Evolutionary conservation across 2,888 invertebrate genomes (phyloP).

Genomic region (Arge pagana): DNA sequence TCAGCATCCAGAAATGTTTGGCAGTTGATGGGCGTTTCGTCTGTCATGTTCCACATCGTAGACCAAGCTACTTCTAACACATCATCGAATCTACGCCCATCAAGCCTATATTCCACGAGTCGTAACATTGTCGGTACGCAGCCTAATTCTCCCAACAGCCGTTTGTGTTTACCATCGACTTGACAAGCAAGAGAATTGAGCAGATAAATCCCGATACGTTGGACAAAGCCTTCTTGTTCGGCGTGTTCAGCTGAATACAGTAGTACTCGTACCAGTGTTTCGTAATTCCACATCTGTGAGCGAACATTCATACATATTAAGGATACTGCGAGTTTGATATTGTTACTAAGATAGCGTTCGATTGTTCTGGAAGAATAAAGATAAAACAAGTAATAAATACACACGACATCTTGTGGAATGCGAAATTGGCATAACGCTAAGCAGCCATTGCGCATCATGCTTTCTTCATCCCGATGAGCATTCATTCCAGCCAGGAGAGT

Average conservation of each 20-base stretch:
- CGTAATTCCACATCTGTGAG: slow-evolving; percentile 85
- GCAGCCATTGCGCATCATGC: slow-evolving; percentile 96
- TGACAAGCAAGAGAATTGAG: slow-evolving; percentile 96
- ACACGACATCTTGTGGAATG: slow-evolving; percentile 92
- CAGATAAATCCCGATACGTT: slow-evolving; percentile 91
- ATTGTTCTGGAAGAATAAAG: background rate
- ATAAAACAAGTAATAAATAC: too few relatives aligned
- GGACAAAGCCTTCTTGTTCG: slow-evolving; percentile 89
- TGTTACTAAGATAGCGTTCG: too few relatives aligned
- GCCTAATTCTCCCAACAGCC: slow-evolving; percentile 86
- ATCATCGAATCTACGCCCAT: slow-evolving; percentile 83
- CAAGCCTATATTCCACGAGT: slow-evolving; percentile 81
- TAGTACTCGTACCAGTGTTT: slow-evolving; percentile 81
- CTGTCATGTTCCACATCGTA: slow-evolving; percentile 98
- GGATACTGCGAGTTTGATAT: too few relatives aligned
- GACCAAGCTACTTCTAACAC: slow-evolving; percentile 98
- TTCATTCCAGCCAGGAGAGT: slow-evolving; percentile 89
- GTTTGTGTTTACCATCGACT: slow-evolving; percentile 91
- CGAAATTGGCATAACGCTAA: slow-evolving; percentile 92
- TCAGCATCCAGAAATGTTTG: slow-evolving; percentile 83
- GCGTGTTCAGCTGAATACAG: slow-evolving; percentile 81
- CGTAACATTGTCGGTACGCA: slow-evolving; percentile 85
- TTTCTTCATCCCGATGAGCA: slow-evolving; percentile 80
- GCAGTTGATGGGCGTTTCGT: slow-evolving; percentile 95
- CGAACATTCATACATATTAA: too few relatives aligned